Base-by-base conservation (phyloP, 2,797 vertebrate genomes). In the Discoglossus pictus region DNA sequence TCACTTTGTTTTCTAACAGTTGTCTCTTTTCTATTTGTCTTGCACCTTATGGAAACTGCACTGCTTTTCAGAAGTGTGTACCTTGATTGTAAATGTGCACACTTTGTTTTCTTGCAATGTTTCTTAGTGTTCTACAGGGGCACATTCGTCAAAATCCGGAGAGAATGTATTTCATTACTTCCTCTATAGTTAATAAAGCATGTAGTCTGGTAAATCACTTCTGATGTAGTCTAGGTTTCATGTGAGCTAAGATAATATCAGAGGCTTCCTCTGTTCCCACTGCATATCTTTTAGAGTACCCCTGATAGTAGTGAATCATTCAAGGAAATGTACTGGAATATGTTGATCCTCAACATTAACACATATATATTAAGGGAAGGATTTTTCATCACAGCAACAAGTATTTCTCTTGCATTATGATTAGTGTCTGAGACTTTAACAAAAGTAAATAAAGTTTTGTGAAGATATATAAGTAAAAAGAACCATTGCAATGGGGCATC, bases 111-210 rank as follows among this genome's bases (percentile, higher is more conserved):
- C 35, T 27, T 47, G 21, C 21, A 38, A 2, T 18, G 17, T 39
- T 23, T 46, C 6, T 36, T 65, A 65, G 55, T 25, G 63, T 47
- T 36, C 27, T 24, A 65, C 24, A 27, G 50, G 52, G 63, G 23
- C 9, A 17, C 42, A 56, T 56, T 48, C 31, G 38, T 56, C 63
- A 56, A 15, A 39, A 43, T 47, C 40, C 63, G 6, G 31, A 18
- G 63, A 56, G 31, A 17, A 47, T 39, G 34, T 56, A 47, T 65
- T 65, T 65, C 52, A 56, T 36, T 40, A 56, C 25, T 17, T 27
- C 23, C 63, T 65, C 40, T 15, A 24, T 65, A 43, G 38, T 65
- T 55, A 65, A 65, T 65, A 65, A 46, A 65, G 63, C 40, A 55
- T 56, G 52, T 53, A 47, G 40, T 36, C 39, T 27, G 52, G 52